These are phyloP conservation scores for Drosophila paramelanica DNA, from an alignment of 2,888 invertebrate genomes.

Conservation along the genomic window DNA sequence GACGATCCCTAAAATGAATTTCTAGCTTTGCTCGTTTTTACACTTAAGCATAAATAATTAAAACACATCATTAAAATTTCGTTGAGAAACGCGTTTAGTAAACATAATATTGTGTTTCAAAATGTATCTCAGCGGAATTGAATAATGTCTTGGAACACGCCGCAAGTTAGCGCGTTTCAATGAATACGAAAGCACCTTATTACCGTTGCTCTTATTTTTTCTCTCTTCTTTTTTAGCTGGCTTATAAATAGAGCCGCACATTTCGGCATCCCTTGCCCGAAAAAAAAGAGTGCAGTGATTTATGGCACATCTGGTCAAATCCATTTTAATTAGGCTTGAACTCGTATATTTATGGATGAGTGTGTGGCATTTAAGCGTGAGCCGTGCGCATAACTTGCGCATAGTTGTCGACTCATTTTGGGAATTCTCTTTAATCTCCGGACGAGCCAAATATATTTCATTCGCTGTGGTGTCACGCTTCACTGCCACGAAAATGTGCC, in stretches of 20 bases:
- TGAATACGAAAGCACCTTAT: constrained; percentile 5
- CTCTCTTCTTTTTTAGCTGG: neutral
- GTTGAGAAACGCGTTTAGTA: neutral
- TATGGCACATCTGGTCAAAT: constrained; percentile 50
- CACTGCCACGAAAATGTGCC: constrained; percentile 44
- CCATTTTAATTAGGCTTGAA: constrained; percentile 63
- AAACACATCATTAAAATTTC: neutral
- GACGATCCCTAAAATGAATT: neutral
- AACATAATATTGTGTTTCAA: neutral
- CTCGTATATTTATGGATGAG: constrained; percentile 34
- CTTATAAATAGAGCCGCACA: constrained; percentile 23
- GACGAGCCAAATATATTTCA: constrained; percentile 58
- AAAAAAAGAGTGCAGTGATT: constrained; percentile 49
- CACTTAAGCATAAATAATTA: too few relatives aligned
- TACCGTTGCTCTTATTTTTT: constrained; percentile 3
- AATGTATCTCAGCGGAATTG: neutral
- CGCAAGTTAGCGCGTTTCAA: constrained; percentile 9
- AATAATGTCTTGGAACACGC: neutral
- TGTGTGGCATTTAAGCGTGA: constrained; percentile 32
- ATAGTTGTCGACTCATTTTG: constrained; percentile 60
- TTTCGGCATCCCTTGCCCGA: neutral
- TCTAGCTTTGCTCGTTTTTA: too few relatives aligned
- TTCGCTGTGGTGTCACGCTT: constrained; percentile 62
- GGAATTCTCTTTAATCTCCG: constrained; percentile 57
- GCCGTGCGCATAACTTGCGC: constrained; percentile 14